Percentiles rank a stretch among this genome's conserved stretches.
Conservation (phyloP, 2,113 vertebrate species). For the Trachemys scripta region DNA sequence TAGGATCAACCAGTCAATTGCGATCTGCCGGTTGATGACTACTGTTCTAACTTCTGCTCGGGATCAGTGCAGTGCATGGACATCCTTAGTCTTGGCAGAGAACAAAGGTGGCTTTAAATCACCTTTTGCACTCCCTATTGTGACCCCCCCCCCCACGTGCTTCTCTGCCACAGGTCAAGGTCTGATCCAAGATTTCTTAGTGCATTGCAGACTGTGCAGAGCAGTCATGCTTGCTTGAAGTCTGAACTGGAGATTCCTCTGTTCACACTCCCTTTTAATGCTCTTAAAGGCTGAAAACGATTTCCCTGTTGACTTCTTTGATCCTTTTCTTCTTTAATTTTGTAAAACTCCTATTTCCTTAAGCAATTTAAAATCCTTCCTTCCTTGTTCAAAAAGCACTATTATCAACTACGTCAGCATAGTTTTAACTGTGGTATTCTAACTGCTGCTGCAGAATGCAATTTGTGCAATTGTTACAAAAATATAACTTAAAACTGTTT, state of each 20-base stretch:
- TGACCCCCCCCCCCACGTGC: background rate
- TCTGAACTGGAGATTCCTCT: background rate
- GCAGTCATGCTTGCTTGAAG: background rate
- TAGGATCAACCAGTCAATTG: no score
- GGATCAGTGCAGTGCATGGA: background rate
- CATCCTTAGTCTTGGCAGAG: background rate
- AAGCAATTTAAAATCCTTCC: background rate
- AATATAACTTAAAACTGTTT: background rate
- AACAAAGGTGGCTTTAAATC: background rate
- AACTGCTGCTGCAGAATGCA: background rate
- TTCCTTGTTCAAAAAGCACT: background rate
- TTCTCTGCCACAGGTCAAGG: background rate
- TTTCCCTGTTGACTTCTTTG: background rate
- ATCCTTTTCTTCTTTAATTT: background rate
- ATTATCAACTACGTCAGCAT: background rate
- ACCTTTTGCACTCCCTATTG: background rate
- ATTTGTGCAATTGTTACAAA: background rate
- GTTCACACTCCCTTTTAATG: rapidly evolving
- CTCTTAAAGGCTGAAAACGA: background rate
- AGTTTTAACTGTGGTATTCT: background rate
- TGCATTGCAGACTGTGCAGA: background rate
- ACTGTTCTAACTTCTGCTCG: background rate
- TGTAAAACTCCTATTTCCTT: background rate
- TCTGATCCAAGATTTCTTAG: background rate
- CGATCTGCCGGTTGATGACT: no score